Evolutionary conservation across 92 coral and sea anemone species (phyloP), one percentile per base, ranked within the genome.

Genomic region (Palythoa grandiflora): DNA sequence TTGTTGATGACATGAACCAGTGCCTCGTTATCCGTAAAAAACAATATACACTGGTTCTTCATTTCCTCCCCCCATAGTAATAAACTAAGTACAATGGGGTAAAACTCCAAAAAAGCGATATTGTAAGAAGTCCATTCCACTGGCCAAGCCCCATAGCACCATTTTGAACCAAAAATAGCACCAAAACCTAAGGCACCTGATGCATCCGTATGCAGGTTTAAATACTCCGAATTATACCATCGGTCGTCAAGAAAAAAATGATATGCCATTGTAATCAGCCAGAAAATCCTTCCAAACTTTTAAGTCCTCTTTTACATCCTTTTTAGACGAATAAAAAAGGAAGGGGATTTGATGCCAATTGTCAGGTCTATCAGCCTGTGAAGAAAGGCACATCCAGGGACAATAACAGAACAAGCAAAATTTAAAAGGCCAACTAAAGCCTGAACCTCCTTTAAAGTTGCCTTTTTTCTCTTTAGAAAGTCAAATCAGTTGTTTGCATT

Each of bases 131-230:
- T 21, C 88, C 94, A 91, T 2, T 75, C 15, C 3, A 66, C 83
- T 10, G 90, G 90, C 94, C 94, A 91, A 72, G 28, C 61, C 83
- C 94, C 92, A 66, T 37, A 91, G 13, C 87, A 15, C 91, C 93
- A 91, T 20, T 65, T 13, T 44, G 60, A 66, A 38, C 84, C 86
- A 88, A 91, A 88, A 17, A 91, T 52, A 37, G 68, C 76, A 5
- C 92, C 92, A 59, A 77, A 92, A n/a, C 92, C 92, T 9, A 72
- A 38, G 6, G 84, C 28, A 17, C 76, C 63, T 1, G 93, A 83
- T 9, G 90, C 90, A 55, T 90, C 90, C 0, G 93, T 90, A 39
- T 87, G 87, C 59, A 90, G 72, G 5, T 47, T 1, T 10, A 81
- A 53, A 5, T 38, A 6, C 6, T n/a, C 20, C 2, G 87, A 80